Evolutionary conservation across 2,888 invertebrate species (phyloP).

Genomic region (Eurytoma californica): DNA sequence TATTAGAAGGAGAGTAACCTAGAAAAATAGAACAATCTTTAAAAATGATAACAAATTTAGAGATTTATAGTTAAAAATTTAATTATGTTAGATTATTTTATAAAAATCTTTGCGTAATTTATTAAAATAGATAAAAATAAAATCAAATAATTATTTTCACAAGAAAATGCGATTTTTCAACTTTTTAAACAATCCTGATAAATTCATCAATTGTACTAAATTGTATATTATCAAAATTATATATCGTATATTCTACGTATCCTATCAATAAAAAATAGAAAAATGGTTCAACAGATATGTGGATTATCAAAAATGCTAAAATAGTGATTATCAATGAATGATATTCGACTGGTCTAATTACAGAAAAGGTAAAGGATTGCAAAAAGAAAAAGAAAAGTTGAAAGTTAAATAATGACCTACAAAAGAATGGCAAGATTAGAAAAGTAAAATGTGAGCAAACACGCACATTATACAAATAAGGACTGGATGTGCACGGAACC

Average conservation of each 20-base stretch:
- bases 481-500: slow-evolving; percentile 73
- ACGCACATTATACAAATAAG: slow-evolving; percentile 66
- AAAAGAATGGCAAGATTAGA: slow-evolving; percentile 69
- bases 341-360: neutral
- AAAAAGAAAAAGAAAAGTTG: slow-evolving; percentile 47
- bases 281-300: too few species aligned
- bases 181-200: neutral
- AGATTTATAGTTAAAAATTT: too few species aligned
- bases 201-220: neutral
- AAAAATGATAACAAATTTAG: too few species aligned
- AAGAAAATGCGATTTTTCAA: slow-evolving; percentile 5
- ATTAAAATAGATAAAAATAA: slow-evolving; percentile 2
- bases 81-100: too few species aligned
- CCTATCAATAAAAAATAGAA: too few species aligned
- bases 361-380: slow-evolving; percentile 7
- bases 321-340: neutral
- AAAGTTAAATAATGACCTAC: slow-evolving; percentile 68
- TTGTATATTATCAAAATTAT: neutral
- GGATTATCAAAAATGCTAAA: too few species aligned
- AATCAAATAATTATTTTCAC: neutral
- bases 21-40: slow-evolving; percentile 48
- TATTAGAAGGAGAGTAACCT: slow-evolving; percentile 68
- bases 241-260: neutral
- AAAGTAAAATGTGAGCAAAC: slow-evolving; percentile 71
- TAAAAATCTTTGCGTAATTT: too few species aligned